phyloP scores from a whole-genome alignment of 2,797 vertebrate species.

The Apodemus agrarius region DNA sequence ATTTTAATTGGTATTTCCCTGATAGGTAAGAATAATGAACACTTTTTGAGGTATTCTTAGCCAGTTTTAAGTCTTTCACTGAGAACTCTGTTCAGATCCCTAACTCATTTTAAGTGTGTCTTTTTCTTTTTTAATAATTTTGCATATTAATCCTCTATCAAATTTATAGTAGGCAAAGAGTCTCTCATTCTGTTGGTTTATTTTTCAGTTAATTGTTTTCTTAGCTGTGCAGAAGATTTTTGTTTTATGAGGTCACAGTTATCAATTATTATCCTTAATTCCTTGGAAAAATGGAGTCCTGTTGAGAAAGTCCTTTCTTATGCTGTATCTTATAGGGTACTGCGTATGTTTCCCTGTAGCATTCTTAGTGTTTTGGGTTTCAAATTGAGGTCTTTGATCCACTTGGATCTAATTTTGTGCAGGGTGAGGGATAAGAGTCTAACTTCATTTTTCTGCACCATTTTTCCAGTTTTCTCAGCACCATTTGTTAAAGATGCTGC shows the following conservation, averaged over 20 bases:
- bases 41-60: neutral
- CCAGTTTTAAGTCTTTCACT: neutral
- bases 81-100: neutral
- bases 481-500: neutral
- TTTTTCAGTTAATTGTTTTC: neutral
- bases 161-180: neutral
- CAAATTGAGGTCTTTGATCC: neutral
- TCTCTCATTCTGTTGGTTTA: neutral
- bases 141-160: neutral
- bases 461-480: neutral
- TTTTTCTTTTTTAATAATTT: neutral
- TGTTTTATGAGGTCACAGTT: neutral
- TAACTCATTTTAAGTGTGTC: neutral
- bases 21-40: neutral
- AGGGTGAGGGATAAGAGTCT: neutral
- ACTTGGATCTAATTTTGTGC: neutral
- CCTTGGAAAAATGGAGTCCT: neutral
- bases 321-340: neutral
- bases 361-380: neutral
- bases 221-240: neutral
- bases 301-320: neutral
- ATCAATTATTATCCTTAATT: neutral
- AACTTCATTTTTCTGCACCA: neutral
- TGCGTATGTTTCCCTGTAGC: neutral
- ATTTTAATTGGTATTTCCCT: neutral